phyloP scores from a whole-genome alignment of 2,888 invertebrate species.

The Gordius sp. region DNA sequence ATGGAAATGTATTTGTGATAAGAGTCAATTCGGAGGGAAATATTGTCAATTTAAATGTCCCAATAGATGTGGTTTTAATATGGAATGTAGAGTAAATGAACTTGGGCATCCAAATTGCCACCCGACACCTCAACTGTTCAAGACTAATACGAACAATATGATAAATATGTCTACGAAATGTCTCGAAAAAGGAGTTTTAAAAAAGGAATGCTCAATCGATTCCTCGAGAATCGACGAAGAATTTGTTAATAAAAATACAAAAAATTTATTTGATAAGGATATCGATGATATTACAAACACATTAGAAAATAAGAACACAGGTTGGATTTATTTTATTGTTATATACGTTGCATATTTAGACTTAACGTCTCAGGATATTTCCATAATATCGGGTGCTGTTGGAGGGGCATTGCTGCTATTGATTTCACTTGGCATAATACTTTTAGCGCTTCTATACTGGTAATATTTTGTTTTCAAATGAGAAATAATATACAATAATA shows the following conservation, averaged over 20 bases:
- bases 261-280: no score
- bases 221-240: no score
- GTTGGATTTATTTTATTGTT: neutral
- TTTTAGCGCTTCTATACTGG: neutral
- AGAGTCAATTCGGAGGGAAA: neutral
- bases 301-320: neutral
- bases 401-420: neutral
- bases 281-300: no score
- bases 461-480: no score
- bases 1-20: neutral
- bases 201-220: neutral
- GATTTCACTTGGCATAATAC: neutral
- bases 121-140: no score
- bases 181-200: no score
- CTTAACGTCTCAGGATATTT: constrained; percentile 4
- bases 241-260: no score
- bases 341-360: neutral
- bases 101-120: neutral
- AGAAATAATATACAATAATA: no score
- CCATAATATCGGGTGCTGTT: constrained; percentile 12
- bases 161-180: no score
- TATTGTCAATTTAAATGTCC: neutral
- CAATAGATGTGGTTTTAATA: neutral
- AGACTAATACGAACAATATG: neutral
- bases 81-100: neutral